Evolutionary conservation across 2,888 invertebrate species (phyloP).

Genomic region (Mesoligia furuncula): DNA sequence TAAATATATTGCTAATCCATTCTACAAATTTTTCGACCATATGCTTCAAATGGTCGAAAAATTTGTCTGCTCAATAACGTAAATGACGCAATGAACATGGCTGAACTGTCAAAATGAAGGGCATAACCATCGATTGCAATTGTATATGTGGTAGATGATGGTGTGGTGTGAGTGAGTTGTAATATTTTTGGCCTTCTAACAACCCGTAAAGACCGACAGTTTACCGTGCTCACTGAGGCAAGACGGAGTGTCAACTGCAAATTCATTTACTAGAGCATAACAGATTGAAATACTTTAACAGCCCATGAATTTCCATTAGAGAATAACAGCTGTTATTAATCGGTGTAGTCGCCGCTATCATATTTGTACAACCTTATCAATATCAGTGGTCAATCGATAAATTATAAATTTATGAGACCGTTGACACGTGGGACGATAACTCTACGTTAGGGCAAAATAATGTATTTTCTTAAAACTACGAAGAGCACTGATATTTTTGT

Average conservation of each 20-base stretch:
- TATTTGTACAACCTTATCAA: not conserved
- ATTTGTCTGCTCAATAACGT: too few species aligned
- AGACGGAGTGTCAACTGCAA: not conserved
- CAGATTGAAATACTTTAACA: not conserved
- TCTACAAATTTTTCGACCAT: too few species aligned
- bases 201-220: not conserved
- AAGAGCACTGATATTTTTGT: not conserved
- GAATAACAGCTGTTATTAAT: not conserved
- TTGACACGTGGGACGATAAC: slow-evolving; percentile 1
- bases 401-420: not conserved
- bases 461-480: too few species aligned
- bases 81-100: too few species aligned
- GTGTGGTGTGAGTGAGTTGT: too few species aligned
- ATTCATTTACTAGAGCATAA: not conserved
- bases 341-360: slow-evolving; percentile 3
- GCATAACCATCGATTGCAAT: too few species aligned
- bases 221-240: not conserved
- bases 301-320: not conserved
- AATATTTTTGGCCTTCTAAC: too few species aligned
- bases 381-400: slow-evolving; percentile 31
- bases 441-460: not conserved
- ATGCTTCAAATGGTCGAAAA: too few species aligned
- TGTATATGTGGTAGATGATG: too few species aligned
- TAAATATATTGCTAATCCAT: too few species aligned
- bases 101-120: not conserved